A percentile compares a stretch with the other conserved stretches of the same genome.
Evolutionary conservation across 2,113 vertebrate species (phyloP).

Genomic region (Bujurquina vittata): DNA sequence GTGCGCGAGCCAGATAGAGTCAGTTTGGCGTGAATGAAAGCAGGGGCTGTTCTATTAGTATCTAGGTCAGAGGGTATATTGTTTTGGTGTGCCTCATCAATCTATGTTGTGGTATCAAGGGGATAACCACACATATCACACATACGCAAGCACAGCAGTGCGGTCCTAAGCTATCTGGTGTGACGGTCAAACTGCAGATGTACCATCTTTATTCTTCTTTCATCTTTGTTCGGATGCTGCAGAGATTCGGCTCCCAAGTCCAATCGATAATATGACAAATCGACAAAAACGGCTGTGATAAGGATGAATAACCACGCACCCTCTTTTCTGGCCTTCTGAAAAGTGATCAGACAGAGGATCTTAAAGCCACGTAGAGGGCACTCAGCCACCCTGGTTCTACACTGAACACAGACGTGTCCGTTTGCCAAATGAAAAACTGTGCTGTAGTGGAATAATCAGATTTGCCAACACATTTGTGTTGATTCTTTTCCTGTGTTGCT

Average conservation of each 20-base stretch:
- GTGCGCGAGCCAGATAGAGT: neutral
- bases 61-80: slow-evolving; percentile 55
- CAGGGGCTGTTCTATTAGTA: slow-evolving; percentile 30
- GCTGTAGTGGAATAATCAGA: neutral
- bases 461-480: neutral
- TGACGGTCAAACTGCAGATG: slow-evolving; percentile 47
- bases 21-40: neutral
- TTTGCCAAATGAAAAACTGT: neutral
- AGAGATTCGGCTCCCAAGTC: slow-evolving; percentile 1
- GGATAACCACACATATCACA: slow-evolving; percentile 24
- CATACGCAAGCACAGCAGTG: neutral
- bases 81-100: slow-evolving; percentile 52
- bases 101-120: slow-evolving; percentile 41
- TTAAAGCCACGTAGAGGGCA: slow-evolving; percentile 15
- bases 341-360: slow-evolving; percentile 43
- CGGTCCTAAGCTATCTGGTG: slow-evolving; percentile 15
- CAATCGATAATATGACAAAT: slow-evolving; percentile 62
- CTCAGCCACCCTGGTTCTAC: neutral
- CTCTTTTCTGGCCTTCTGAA: slow-evolving; percentile 13
- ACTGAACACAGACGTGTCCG: neutral
- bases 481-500: neutral
- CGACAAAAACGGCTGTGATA: slow-evolving; percentile 54
- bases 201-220: slow-evolving; percentile 33
- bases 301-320: slow-evolving; percentile 45
- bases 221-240: slow-evolving; percentile 15